Base-by-base conservation (phyloP, 2,888 invertebrate genomes). In the Dastarcus helophoroides region DNA sequence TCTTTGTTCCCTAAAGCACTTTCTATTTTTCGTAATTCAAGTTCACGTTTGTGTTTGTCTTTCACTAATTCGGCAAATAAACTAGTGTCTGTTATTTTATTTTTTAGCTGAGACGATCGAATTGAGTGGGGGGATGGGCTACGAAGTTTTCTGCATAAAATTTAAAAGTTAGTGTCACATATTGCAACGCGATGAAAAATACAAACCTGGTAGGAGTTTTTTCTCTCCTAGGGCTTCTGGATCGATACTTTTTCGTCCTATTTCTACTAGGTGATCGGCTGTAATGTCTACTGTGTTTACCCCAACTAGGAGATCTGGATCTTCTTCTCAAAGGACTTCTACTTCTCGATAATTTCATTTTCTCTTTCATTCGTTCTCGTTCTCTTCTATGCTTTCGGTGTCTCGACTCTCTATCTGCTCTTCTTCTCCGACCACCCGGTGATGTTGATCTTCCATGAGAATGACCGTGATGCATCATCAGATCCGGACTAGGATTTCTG, bases 21-120 rank as follows among this genome's bases (percentile, higher is more conserved):
- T 53, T 76, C 73, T 8, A 80, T 56, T 55, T 77, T 80, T 60
- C 74, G 69, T 35, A 71, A 58, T 31, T 83, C 85, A 56, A 83
- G 69, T 35, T 82, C 81, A 5, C 85, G 69, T 66, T 82, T 83
- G 44, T 83, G 82, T 43, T 79, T 76, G 51, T 84, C 83, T 52
- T 88, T 88, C 8, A 89, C 84, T 37, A 90, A 68, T 60, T 89
- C 86, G 0, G 89, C 89, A 55, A 90, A 90, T 7, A 90, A 67
- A 54, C 88, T 88, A 5, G 89, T 89, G 47, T 86, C 85, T 31
- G 80, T 81, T 52, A 89, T 85, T 57, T 88, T 89, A 48, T 83
- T 79, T 42, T 78, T 75, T 40, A 77, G 68, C 53, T 75, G 73
- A 32, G 77, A 72, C 40, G 67, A 70, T 30, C 55, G 50, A 21